Evolutionary conservation across 2,888 invertebrate species (phyloP), one percentile per base, ranked within the genome.

Genomic region (Apodemia mormo): DNA sequence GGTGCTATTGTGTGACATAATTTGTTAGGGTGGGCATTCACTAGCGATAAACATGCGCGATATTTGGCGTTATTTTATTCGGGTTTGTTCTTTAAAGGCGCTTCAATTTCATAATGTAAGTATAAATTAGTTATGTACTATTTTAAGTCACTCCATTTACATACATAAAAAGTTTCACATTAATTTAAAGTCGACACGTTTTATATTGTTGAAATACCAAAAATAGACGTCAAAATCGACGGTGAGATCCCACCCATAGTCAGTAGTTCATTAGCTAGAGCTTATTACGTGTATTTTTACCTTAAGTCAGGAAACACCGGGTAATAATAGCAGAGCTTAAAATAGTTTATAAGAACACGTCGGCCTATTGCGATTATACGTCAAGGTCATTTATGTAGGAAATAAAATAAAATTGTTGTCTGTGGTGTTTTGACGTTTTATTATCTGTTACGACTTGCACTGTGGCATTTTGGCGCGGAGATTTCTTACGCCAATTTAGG

Each of bases 1-100:
- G 90, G 90, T 90, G 90, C 90, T 90, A 87, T 67, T 84, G 80
- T 82, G 81, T 82, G 81, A 79, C 79, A 80, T 78, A 14, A n/a
- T 49, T 80, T 79, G 78, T 81, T 78, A 75, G 10, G 61, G 30
- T 33, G 61, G 61, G 61, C 14, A 9, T 14, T 12, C 61, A 1
- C 56, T 2, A 61, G 1, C 61, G 61, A 61, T 30, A 14, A 61
- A 61, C 3, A n/a, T 12, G 33, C 7, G 5, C 29, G 10, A 61
- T 61, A 12, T 61, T 58, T 61, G 61, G 29, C 61, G 14, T 14
- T n/a, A 49, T 49, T 12, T 40, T 49, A 5, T 49, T 14, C 49
- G 1, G 14, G 14, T 49, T 49, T 49, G 5, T 49, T 49, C n/a
- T 14, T 49, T 10, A 45, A 43, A 45, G 49, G 14, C 5, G 5